Evolutionary conservation across 35 echinoderm and acorn worm species (phyloP).

Genomic region (Eucidaris tribuloides): DNA sequence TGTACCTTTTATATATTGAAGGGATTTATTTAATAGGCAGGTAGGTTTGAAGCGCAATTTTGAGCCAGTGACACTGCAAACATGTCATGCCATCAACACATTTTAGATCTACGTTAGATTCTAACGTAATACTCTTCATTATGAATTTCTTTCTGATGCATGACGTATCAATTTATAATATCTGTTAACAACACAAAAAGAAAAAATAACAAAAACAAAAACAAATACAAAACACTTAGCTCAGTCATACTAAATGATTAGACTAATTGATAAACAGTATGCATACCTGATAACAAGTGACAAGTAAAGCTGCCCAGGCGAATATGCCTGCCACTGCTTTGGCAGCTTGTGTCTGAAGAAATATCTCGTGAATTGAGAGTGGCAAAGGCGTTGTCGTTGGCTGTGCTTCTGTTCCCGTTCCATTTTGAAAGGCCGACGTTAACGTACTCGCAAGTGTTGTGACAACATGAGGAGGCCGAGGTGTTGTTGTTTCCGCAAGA

Average conservation of each 20-base stretch:
- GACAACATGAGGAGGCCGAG: not conserved
- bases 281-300: conserved; percentile 44
- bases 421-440: conserved; percentile 1
- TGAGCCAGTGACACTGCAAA: too few species aligned
- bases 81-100: too few species aligned
- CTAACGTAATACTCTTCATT: too few species aligned
- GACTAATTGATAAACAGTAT: not conserved
- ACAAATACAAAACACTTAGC: not conserved
- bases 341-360: conserved; percentile 40
- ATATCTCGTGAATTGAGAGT: conserved; percentile 9
- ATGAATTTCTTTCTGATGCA: not conserved
- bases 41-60: too few species aligned
- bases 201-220: not conserved
- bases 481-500: not conserved
- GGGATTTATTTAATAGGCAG: too few species aligned
- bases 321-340: conserved; percentile 33
- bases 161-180: not conserved
- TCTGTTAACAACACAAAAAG: not conserved
- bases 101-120: too few species aligned
- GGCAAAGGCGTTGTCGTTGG: not conserved
- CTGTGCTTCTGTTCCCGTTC: not conserved
- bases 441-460: conserved; percentile 22
- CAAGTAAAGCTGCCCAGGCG: conserved; percentile 38
- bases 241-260: not conserved
- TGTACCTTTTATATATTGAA: too few species aligned